Percentiles rank a stretch among this genome's conserved stretches.
These are phyloP conservation scores for Caenorhabditis zanzibari DNA, from an alignment of 2,888 invertebrate genomes.

Conservation along the genomic window DNA sequence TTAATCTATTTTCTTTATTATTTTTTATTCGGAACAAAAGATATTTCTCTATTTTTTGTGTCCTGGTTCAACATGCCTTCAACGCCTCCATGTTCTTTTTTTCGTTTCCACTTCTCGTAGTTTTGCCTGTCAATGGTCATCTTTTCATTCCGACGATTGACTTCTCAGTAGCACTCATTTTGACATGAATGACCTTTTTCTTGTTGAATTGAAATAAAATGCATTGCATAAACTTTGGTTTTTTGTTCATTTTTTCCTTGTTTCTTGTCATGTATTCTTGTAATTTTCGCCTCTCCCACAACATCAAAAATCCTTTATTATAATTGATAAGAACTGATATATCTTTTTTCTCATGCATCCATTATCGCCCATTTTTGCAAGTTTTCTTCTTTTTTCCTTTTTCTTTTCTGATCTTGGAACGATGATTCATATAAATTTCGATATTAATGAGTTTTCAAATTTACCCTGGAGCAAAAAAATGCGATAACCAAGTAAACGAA, in stretches of 20 bases:
- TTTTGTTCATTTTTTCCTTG: constrained; percentile 10
- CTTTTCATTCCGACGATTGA: constrained; percentile 27
- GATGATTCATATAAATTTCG: constrained; percentile 3
- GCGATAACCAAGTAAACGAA: not conserved
- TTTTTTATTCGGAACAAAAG: constrained; percentile 1
- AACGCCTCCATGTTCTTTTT: not conserved
- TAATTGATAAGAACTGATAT: constrained; percentile 51
- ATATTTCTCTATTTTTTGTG: constrained; percentile 2
- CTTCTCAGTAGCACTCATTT: constrained; percentile 46
- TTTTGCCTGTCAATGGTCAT: constrained; percentile 43
- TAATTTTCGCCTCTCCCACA: constrained; percentile 3
- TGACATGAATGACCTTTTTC: constrained; percentile 54
- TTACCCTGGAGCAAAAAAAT: not conserved
- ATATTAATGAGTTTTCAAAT: not conserved
- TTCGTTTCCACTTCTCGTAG: constrained; percentile 1
- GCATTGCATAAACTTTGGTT: constrained; percentile 47
- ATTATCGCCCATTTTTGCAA: constrained; percentile 43
- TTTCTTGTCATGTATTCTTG: constrained; percentile 15
- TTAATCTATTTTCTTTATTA: not conserved
- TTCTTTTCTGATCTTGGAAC: not conserved
- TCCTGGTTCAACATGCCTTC: constrained; percentile 3
- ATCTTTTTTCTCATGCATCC: not conserved
- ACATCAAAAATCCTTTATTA: constrained; percentile 51
- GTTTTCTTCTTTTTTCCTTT: constrained; percentile 17
- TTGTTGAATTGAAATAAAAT: constrained; percentile 30